Evolutionary conservation across 2,888 invertebrate species (phyloP), one percentile per base, ranked within the genome.

Genomic region (Leptinotarsa rubiginosa): DNA sequence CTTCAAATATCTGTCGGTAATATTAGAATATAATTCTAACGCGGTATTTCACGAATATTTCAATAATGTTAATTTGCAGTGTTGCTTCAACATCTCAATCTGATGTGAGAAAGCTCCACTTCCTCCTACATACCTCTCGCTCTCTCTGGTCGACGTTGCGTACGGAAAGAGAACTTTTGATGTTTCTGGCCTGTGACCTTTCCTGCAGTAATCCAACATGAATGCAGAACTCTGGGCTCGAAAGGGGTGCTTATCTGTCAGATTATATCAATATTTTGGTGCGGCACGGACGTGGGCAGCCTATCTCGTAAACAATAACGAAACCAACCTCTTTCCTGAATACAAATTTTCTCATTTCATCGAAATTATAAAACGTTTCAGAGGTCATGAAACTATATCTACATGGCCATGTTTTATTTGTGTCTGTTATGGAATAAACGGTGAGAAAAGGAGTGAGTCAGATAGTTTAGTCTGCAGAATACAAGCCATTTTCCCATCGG

Each of bases 211-310:
- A 69, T 78, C 73, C 80, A 75, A 77, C 78, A 59, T 79, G 78
- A 78, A 80, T 80, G 78, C 79, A 79, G 75, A 79, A 77, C 74
- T 78, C 76, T 74, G 75, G 72, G 70, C 73, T 76, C 73, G 66
- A 76, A 80, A 79, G 81, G 80, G 80, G 80, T 78, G 81, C 84
- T 86, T 87, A 87, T 86, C 86, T 86, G 80, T 79, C 81, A 84
- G 85, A 86, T 86, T 85, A 86, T 84, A 86, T 86, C 86, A 85
- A 86, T 85, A 85, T 86, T 86, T 86, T 82, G 83, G 84, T 82
- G 82, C 83, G 82, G 81, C 81, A 78, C 70, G 82, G 81, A 86
- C 86, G 86, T 87, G 87, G 86, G 87, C 83, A 82, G 85, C 80
- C 85, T 86, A 85, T 86, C 85, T 85, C 76, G 47, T 78, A 81